Evolutionary conservation across 2,888 invertebrate species (phyloP).

Genomic region (Dynastes tityus): DNA sequence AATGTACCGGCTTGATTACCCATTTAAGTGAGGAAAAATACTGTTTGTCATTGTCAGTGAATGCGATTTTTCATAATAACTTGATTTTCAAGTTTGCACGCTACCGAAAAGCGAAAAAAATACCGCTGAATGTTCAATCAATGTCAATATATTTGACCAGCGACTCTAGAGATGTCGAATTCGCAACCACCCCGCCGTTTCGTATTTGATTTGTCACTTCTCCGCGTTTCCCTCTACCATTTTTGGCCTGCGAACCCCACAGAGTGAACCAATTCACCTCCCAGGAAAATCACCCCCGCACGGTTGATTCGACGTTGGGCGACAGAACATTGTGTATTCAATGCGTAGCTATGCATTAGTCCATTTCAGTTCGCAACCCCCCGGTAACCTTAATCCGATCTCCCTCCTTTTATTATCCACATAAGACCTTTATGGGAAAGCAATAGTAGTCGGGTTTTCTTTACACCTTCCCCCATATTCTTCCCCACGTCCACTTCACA

Average conservation of each 20-base stretch:
- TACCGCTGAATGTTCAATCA: constrained; percentile 56
- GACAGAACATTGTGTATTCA: constrained; percentile 69
- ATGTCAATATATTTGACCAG: constrained; percentile 55
- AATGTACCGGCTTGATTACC: constrained; percentile 10
- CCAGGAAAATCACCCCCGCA: constrained; percentile 8
- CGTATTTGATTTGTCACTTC: constrained; percentile 41
- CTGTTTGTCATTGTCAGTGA: constrained; percentile 36
- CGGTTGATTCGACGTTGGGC: constrained; percentile 49
- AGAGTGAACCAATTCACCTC: background rate
- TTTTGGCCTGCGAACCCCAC: background rate
- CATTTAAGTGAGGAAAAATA: constrained; percentile 19
- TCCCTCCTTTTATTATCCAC: constrained; percentile 68
- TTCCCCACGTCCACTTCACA: constrained; percentile 41
- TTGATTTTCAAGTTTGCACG: constrained; percentile 37
- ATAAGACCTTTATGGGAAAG: constrained; percentile 68
- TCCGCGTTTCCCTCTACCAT: background rate
- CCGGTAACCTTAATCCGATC: constrained; percentile 68
- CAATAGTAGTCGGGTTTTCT: constrained; percentile 60
- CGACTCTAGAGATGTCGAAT: constrained; percentile 33
- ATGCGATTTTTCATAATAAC: constrained; percentile 39
- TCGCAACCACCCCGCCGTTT: constrained; percentile 28
- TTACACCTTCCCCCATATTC: constrained; percentile 25
- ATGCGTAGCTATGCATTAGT: constrained; percentile 65
- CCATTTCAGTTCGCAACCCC: constrained; percentile 67
- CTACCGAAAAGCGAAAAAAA: constrained; percentile 6